Evolutionary conservation across 2,888 invertebrate genomes (phyloP).

Genomic region (Cephus sareptanus): DNA sequence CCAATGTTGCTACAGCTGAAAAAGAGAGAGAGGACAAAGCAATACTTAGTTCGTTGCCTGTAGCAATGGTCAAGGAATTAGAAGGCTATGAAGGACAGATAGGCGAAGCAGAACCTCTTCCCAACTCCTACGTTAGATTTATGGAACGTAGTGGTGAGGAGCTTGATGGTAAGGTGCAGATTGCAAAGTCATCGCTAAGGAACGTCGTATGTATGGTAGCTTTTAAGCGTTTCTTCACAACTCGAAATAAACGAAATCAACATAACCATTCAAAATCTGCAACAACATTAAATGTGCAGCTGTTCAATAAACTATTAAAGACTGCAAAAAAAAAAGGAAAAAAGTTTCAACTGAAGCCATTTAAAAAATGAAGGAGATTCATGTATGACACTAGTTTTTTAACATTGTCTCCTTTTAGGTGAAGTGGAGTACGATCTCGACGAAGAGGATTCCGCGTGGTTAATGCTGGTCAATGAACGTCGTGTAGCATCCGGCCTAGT

Average conservation of each 20-base stretch:
- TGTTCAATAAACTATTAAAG: too few species aligned
- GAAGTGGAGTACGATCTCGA: conserved; percentile 95
- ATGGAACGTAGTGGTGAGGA: conserved; percentile 96
- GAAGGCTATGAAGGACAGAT: conserved; percentile 59
- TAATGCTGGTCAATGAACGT: conserved; percentile 87
- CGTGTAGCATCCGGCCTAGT: conserved; percentile 76
- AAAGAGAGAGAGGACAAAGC: conserved; percentile 61
- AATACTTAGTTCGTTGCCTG: conserved; percentile 53
- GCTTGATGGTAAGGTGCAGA: conserved; percentile 80
- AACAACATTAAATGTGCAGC: too few species aligned
- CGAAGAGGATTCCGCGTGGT: conserved; percentile 97
- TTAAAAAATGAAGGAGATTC: too few species aligned
- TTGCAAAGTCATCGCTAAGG: background rate
- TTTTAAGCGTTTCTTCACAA: too few species aligned
- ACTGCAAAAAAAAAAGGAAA: too few species aligned
- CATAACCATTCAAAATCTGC: too few species aligned
- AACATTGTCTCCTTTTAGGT: conserved; percentile 34
- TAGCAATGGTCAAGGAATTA: conserved; percentile 57
- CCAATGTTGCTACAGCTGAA: conserved; percentile 42
- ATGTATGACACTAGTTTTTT: too few species aligned
- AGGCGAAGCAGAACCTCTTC: conserved; percentile 82
- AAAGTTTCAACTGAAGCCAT: too few species aligned
- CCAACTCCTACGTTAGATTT: conserved; percentile 91
- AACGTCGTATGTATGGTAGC: too few species aligned
- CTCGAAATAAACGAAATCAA: too few species aligned